A percentile compares a stretch with the other conserved stretches of the same genome.
Conservation (phyloP, 2,888 invertebrate species). For the Drosophila rubida region DNA sequence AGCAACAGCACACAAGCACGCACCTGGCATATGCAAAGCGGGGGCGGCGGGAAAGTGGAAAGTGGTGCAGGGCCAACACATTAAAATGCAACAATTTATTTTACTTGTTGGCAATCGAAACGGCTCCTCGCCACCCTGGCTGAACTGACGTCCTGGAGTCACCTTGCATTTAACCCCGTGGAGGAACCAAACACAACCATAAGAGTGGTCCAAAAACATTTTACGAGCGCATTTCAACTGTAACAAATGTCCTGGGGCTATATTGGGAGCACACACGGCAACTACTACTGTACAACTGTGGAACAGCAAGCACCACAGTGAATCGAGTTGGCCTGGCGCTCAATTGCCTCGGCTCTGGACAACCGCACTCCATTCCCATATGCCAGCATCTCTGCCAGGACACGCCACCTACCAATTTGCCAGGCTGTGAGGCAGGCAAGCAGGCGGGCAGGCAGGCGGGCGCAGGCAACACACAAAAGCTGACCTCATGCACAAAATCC, state of each 20-base stretch:
- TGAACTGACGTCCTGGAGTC: slow-evolving; percentile 15
- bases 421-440: slow-evolving; percentile 30
- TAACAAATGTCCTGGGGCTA: slow-evolving; percentile 77
- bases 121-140: slow-evolving; percentile 4
- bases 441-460: slow-evolving; percentile 30
- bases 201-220: slow-evolving; percentile 65
- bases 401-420: slow-evolving; percentile 1
- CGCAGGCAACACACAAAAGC: slow-evolving; percentile 53
- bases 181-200: slow-evolving; percentile 15
- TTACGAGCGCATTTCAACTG: slow-evolving; percentile 81
- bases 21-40: slow-evolving; percentile 35
- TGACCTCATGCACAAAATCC: slow-evolving; percentile 74
- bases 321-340: slow-evolving; percentile 23
- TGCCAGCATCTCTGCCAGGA: not conserved
- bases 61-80: slow-evolving; percentile 39
- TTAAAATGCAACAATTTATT: slow-evolving; percentile 81
- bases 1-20: slow-evolving; percentile 33
- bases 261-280: slow-evolving; percentile 51
- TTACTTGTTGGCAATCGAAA: slow-evolving; percentile 72
- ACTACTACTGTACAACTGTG: slow-evolving; percentile 27
- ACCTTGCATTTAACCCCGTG: slow-evolving; percentile 40
- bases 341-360: slow-evolving; percentile 32
- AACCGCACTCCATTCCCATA: slow-evolving; percentile 19
- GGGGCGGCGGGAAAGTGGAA: not conserved
- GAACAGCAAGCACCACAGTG: slow-evolving; percentile 22